phyloP scores from a whole-genome alignment of 2,888 invertebrate genomes.

The Caenorhabditis uteleia region DNA sequence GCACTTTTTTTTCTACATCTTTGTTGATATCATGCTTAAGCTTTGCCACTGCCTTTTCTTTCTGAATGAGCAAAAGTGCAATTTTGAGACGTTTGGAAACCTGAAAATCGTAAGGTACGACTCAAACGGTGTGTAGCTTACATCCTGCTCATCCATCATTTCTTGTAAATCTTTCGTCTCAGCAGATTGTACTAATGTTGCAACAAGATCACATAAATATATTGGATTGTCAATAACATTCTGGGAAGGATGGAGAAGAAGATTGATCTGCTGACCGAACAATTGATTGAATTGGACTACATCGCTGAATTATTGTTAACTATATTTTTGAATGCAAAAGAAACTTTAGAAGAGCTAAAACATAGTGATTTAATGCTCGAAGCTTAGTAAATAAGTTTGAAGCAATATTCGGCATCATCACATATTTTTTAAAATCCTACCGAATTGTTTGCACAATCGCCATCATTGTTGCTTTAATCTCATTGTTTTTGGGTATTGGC shows the following conservation, averaged over 20 bases:
- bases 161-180: slow-evolving; percentile 88
- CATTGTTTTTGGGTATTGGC: slow-evolving; percentile 46
- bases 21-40: slow-evolving; percentile 93
- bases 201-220: slow-evolving; percentile 90
- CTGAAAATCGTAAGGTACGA: slow-evolving; percentile 74
- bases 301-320: slow-evolving; percentile 73
- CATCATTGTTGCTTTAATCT: slow-evolving; percentile 58
- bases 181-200: slow-evolving; percentile 73
- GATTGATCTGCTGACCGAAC: slow-evolving; percentile 91
- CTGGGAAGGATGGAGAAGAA: slow-evolving; percentile 95
- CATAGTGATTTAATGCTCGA: too few relatives aligned
- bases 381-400: too few relatives aligned
- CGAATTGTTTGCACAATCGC: slow-evolving; percentile 65
- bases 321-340: background rate
- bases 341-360: too few relatives aligned
- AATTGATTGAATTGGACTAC: slow-evolving; percentile 94
- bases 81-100: slow-evolving; percentile 89
- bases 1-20: slow-evolving; percentile 97
- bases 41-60: slow-evolving; percentile 90
- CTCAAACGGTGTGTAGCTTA: too few relatives aligned
- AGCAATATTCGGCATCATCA: too few relatives aligned
- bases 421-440: background rate
- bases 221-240: slow-evolving; percentile 97
- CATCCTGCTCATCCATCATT: slow-evolving; percentile 80
- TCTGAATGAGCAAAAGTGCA: slow-evolving; percentile 89